Base-by-base conservation (phyloP, 2,888 invertebrate species). In the Pachliopta kotzebuea region DNA sequence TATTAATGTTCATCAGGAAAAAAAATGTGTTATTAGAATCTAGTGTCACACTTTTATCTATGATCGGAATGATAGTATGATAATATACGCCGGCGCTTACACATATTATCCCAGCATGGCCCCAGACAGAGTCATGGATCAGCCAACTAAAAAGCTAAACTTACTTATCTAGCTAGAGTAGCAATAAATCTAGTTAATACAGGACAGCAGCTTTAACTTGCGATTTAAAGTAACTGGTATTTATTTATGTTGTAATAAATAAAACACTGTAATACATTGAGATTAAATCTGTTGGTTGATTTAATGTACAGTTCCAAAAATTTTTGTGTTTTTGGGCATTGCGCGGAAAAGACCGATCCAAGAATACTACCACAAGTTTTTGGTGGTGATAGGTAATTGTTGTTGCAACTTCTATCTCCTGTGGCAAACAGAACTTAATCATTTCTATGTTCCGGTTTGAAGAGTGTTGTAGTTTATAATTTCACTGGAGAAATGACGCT, bases 71-170 rank as follows among this genome's bases (percentile, higher is more conserved):
- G 23, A n/a, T 26, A 18, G 50, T 20, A 50, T n/a, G 14, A 6
- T n/a, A 17, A 42, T 24, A 26, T 11, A 59, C 29, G 58, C n/a
- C 29, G 45, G 24, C 58, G 50, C 26, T 50, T 29, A 59, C 58
- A 49, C 58, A 50, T 52, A 52, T 52, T 14, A 65, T 58, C 65
- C 58, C 61, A 65, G 31, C 37, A 49, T 26, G 62, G 65, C 65
- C 65, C 58, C 65, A 49, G 58, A 45, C 58, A 49, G 63, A 58
- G 57, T 60, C 52, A 45, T 61, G 49, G 42, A 54, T 56, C 17
- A 42, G 20, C 26, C 37, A 24, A 53, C 53, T 45, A 53, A 50
- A 65, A 65, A 53, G 52, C 60, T 56, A 42, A 57, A 59, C 29
- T 59, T 57, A 55, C 60, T 64, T 60, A 60, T 58, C 54, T 53